Percentiles rank a stretch among this genome's conserved stretches.
Conservation (phyloP, 2,113 vertebrate species). For the Ifrita kowaldi region DNA sequence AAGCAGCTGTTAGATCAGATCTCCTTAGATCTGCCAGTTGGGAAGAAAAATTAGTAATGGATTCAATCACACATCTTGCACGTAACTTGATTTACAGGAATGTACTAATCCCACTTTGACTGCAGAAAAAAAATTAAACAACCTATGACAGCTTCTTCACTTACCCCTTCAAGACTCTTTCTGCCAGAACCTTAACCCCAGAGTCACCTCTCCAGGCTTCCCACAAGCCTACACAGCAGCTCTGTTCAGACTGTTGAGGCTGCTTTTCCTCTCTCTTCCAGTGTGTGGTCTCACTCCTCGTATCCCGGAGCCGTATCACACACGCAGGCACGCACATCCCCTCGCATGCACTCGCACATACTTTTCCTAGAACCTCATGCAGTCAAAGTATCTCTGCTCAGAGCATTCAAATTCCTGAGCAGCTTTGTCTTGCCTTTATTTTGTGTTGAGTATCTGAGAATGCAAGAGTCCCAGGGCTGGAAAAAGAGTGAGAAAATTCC, state of each 20-base stretch:
- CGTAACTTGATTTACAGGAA: background rate
- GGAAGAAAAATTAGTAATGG: background rate
- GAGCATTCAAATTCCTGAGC: background rate
- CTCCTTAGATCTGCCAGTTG: background rate
- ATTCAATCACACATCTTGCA: background rate
- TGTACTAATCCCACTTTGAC: background rate
- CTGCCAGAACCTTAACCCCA: slow-evolving; percentile 1
- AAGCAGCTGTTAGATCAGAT: background rate
- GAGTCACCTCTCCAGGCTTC: background rate
- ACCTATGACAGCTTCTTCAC: background rate
- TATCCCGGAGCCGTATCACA: background rate
- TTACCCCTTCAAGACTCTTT: background rate
- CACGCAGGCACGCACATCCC: rapidly evolving
- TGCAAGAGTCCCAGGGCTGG: background rate
- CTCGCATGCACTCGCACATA: background rate
- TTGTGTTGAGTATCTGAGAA: background rate
- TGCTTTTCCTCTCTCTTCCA: background rate
- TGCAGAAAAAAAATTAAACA: background rate
- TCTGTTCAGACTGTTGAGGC: background rate
- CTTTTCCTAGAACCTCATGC: background rate
- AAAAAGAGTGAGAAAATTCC: background rate
- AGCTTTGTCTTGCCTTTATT: background rate
- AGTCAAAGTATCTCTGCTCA: background rate
- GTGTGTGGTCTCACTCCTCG: background rate
- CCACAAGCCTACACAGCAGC: background rate